Evolutionary conservation across 2,888 invertebrate species (phyloP), one percentile per base, ranked within the genome.

Genomic region (Odontocolon sp.): DNA sequence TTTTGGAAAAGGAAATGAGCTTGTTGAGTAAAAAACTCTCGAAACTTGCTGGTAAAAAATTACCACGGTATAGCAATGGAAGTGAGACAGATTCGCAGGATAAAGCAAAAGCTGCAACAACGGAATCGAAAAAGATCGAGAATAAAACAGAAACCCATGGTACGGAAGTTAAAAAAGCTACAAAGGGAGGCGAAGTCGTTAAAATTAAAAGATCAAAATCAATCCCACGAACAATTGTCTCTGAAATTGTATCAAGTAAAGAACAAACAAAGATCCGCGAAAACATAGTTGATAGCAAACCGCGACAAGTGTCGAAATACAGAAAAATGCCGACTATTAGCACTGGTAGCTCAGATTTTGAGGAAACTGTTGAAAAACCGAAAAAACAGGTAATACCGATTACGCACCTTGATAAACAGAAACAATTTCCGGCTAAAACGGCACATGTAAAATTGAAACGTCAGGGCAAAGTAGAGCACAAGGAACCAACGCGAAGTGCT

Each of bases 1-100:
- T 89, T 38, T 78, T 89, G 8, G 89, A 90, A 38, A 84, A 81
- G 36, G 88, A 89, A 45, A 86, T 85, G 14, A 89, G 81, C 28
- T 83, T 85, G 14, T 67, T 87, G 21, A 87, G 87, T 21, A 87
- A 86, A 28, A 87, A 86, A 28, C 73, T 86, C 0, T 86, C 87
- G 2, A 82, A 84, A 70, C 80, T 89, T 8, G 82, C 86, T 0
- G 86, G 86, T 2, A 87, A 83, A 38, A 85, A 83, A n/a, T 52
- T 77, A 11, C 79, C 80, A 38, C 64, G 66, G 1, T 81, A 75
- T 2, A 82, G 78, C 36, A 72, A 81, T 0, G 80, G 70, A 2
- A 80, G 77, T n/a, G 82, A 84, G 16, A 82, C 78, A 0, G 73
- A 80, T 67, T 72, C 75, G 6, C 64, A 52, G 1, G 70, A 76